Conservation (phyloP, 2,797 vertebrate genomes). For the Sebastes flavidus region DNA sequence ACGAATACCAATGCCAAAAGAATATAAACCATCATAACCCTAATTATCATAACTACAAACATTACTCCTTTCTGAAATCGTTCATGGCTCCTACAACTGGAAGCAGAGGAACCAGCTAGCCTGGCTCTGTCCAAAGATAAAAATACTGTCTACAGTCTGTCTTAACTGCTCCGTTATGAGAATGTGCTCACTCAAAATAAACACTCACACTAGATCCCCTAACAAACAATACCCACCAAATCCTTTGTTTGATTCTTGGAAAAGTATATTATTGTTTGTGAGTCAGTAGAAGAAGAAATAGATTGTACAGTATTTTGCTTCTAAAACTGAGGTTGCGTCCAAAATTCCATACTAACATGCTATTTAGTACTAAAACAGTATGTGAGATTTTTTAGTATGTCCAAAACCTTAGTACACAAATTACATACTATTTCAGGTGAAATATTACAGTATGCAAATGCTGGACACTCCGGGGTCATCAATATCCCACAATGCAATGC, state of each 20-base stretch:
- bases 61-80: too few relatives aligned
- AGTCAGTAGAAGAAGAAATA: not conserved
- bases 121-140: not conserved
- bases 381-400: too few relatives aligned
- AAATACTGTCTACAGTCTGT: not conserved
- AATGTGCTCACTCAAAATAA: conserved; percentile 27
- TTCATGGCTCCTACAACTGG: not conserved
- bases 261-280: not conserved
- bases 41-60: too few relatives aligned
- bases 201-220: not conserved
- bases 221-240: not conserved
- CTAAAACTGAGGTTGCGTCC: not conserved
- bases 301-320: not conserved
- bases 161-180: not conserved
- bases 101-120: not conserved
- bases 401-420: too few relatives aligned
- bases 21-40: too few relatives aligned
- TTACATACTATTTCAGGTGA: too few relatives aligned
- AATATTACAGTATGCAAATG: too few relatives aligned
- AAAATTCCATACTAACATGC: not conserved
- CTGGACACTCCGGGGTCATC: too few relatives aligned
- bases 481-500: too few relatives aligned
- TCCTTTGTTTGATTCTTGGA: not conserved
- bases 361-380: too few relatives aligned
- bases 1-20: too few relatives aligned